Base-by-base conservation (phyloP, 2,797 vertebrate species). In the Gymnoscopelus microlampas region DNA sequence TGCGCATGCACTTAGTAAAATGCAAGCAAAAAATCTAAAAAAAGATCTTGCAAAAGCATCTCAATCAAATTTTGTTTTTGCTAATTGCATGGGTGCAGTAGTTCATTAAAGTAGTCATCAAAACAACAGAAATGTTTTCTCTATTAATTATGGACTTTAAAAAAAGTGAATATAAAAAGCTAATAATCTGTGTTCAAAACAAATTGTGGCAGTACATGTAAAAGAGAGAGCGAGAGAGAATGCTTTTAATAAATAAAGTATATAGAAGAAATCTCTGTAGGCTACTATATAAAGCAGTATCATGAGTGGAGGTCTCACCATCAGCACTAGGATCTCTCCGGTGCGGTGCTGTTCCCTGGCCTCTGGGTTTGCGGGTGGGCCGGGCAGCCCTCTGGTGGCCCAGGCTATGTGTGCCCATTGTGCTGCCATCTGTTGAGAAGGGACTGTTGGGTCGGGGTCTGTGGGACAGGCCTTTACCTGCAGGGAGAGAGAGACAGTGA, bases 401-500 rank as follows among this genome's bases (percentile, higher is more conserved):
- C 85, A 97, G 92, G 92, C 88, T 98, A 89, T 97, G 94, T 67
- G 95, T 94, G 78, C 95, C 95, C 82, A 95, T 95, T 88, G 94
- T 94, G 86, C 94, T 99, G 92, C 96, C 96, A 86, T 98, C 97
- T 79, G 96, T 96, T 85, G 98, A 99, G 92, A 99, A 99, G 9
- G 97, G 98, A 85, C 98, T 99, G 89, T 93, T 94, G 32, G 98
- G 98, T 69, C 95, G 94, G 82, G 94, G 95, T 85, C 96, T 95
- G 83, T 98, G 96, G 89, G 94, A 91, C 86, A 96, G 95, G 82
- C 93, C 93, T 95, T 98, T 99, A 91, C 97, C 98, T 99, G 89
- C 76, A 89, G 64, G 73, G 72, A 82, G 19, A 60, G 59, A 78
- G 59, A 26, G 6, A n/a, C 2, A 47, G 51, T 14, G 19, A 11